Evolutionary conservation across 2,888 invertebrate species (phyloP).

Genomic region (Drosophila imparisetae): DNA sequence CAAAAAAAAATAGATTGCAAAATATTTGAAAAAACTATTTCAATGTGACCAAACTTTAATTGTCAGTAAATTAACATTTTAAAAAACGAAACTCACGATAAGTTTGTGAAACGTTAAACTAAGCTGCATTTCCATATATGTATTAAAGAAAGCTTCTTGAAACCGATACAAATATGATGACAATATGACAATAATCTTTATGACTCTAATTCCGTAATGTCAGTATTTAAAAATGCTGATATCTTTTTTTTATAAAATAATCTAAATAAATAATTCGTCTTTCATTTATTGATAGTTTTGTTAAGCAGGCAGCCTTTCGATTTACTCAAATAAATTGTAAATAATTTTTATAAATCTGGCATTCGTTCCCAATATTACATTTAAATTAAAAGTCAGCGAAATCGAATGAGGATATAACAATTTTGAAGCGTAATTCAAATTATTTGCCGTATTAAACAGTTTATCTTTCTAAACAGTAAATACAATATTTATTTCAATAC

Average conservation of each 20-base stretch:
- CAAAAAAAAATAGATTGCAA: background rate
- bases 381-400: background rate
- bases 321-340: background rate
- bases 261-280: background rate
- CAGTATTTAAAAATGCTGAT: background rate
- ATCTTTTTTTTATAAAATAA: background rate
- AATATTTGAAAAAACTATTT: background rate
- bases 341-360: background rate
- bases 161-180: background rate
- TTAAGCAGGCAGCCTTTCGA: background rate
- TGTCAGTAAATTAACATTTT: background rate
- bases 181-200: background rate
- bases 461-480: slow-evolving; percentile 8
- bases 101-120: background rate
- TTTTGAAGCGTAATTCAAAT: background rate
- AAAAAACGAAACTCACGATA: background rate
- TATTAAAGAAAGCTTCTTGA: background rate
- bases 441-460: background rate
- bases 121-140: background rate
- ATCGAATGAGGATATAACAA: background rate
- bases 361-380: background rate
- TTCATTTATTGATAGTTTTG: background rate
- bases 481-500: slow-evolving; percentile 14
- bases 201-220: background rate
- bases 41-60: background rate